A percentile compares a stretch with the other conserved stretches of the same genome.
These are phyloP conservation scores for Poeciliopsis retropinna DNA, from an alignment of 2,113 vertebrate genomes.

Conservation along the genomic window DNA sequence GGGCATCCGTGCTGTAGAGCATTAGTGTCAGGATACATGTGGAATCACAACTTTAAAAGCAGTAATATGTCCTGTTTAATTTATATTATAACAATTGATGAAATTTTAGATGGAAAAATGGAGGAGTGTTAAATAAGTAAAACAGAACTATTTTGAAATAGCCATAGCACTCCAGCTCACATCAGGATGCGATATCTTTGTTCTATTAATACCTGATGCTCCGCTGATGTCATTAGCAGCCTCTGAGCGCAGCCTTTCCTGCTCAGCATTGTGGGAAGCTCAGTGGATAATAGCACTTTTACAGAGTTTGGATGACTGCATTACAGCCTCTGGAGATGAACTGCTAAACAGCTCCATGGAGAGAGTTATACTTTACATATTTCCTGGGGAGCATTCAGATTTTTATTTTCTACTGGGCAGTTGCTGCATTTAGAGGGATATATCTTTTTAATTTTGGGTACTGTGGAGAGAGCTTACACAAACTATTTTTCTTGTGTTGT, in stretches of 20 bases:
- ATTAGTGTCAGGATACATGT: not conserved
- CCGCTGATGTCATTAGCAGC: constrained; percentile 37
- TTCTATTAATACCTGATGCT: constrained; percentile 2
- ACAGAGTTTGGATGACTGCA: constrained; percentile 48
- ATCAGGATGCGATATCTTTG: constrained; percentile 8
- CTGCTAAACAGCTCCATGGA: constrained; percentile 37
- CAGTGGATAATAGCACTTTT: constrained; percentile 42
- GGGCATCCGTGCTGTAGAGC: too few relatives aligned
- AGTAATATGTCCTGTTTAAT: not conserved
- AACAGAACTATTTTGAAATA: too few relatives aligned
- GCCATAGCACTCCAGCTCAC: not conserved
- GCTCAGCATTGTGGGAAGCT: constrained; percentile 31
- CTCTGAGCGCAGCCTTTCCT: constrained; percentile 22
- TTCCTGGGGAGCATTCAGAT: not conserved
- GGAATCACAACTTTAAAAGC: not conserved
- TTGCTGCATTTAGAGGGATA: not conserved
- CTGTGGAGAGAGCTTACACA: too few relatives aligned
- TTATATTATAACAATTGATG: not conserved
- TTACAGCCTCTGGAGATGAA: constrained; percentile 48
- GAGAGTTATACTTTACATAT: not conserved
- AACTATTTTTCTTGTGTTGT: too few relatives aligned
- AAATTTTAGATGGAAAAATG: not conserved
- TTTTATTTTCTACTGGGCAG: not conserved
- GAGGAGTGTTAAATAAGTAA: not conserved
- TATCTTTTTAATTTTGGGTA: not conserved